These are phyloP conservation scores for Paratrypauchen microcephalus DNA, from an alignment of 2,797 vertebrate genomes.

Conservation along the genomic window DNA sequence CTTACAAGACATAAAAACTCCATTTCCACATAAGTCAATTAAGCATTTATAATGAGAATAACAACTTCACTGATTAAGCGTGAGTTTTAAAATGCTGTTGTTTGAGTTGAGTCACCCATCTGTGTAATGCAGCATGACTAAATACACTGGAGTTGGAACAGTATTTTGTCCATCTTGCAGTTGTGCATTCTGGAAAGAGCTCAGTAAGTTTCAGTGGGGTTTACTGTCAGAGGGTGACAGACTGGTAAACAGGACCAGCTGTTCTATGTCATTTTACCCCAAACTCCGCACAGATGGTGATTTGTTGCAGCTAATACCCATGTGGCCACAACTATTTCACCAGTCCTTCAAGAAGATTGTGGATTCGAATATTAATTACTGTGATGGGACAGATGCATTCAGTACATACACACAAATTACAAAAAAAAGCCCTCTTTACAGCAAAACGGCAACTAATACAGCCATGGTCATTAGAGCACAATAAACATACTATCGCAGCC, in stretches of 20 bases:
- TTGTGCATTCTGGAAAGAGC: not conserved
- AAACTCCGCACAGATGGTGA: slow-evolving; percentile 42
- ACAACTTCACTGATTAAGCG: not conserved
- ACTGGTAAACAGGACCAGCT: slow-evolving; percentile 24
- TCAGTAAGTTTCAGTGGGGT: slow-evolving; percentile 11
- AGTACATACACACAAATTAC: not conserved
- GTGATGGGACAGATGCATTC: slow-evolving; percentile 16
- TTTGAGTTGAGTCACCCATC: not conserved
- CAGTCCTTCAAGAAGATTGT: slow-evolving; percentile 8
- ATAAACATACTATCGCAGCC: not conserved
- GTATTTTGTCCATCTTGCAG: not conserved
- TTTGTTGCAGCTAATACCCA: slow-evolving; percentile 17
- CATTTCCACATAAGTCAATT: not conserved
- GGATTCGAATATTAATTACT: slow-evolving; percentile 18
- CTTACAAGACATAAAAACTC: no score
- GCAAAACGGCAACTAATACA: not conserved
- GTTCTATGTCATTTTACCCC: slow-evolving; percentile 17
- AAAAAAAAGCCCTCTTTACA: not conserved
- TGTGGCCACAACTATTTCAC: slow-evolving; percentile 10
- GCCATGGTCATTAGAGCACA: not conserved
- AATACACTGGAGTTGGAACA: not conserved
- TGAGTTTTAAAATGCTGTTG: not conserved
- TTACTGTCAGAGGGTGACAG: slow-evolving; percentile 27
- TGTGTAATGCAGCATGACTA: not conserved
- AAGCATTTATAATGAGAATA: not conserved